Percentiles rank a stretch among this genome's conserved stretches.
phyloP scores from a whole-genome alignment of 2,113 vertebrate genomes.

The Corythaeola cristata region DNA sequence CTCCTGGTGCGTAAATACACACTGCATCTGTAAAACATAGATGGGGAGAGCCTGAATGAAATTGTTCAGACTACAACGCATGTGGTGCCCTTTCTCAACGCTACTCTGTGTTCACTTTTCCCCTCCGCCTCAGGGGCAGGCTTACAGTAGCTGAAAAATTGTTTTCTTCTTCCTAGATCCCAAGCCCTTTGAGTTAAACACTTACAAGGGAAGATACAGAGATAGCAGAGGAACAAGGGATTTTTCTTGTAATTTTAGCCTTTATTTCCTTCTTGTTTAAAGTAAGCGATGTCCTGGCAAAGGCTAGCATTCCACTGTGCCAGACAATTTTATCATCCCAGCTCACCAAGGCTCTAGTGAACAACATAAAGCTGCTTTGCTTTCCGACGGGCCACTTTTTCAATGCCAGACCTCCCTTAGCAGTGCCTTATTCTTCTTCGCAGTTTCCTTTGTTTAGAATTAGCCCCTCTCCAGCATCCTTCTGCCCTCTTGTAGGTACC shows the following conservation, averaged over 20 bases:
- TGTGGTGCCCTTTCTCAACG: neutral
- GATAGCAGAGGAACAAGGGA: slow-evolving; percentile 28
- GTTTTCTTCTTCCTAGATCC: neutral
- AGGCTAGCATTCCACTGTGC: neutral
- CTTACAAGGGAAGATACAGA: neutral
- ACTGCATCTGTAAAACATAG: neutral
- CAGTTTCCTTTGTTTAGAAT: neutral
- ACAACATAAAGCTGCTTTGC: slow-evolving; percentile 22
- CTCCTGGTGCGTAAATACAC: neutral
- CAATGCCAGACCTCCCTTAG: neutral
- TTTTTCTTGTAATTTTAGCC: slow-evolving; percentile 47
- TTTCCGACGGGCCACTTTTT: neutral
- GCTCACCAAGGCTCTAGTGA: neutral
- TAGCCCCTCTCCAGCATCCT: neutral
- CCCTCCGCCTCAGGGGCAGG: neutral
- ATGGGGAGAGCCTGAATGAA: neutral
- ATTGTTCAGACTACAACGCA: neutral
- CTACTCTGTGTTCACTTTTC: neutral
- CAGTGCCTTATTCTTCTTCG: neutral
- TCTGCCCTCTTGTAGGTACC: neutral
- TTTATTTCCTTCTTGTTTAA: slow-evolving; percentile 29
- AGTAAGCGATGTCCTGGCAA: slow-evolving; percentile 32
- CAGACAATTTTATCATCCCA: slow-evolving; percentile 52
- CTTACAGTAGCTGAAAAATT: neutral
- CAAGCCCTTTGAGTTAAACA: neutral